Evolutionary conservation across 2,888 invertebrate genomes (phyloP).

Genomic region (Luperina nickerlii): DNA sequence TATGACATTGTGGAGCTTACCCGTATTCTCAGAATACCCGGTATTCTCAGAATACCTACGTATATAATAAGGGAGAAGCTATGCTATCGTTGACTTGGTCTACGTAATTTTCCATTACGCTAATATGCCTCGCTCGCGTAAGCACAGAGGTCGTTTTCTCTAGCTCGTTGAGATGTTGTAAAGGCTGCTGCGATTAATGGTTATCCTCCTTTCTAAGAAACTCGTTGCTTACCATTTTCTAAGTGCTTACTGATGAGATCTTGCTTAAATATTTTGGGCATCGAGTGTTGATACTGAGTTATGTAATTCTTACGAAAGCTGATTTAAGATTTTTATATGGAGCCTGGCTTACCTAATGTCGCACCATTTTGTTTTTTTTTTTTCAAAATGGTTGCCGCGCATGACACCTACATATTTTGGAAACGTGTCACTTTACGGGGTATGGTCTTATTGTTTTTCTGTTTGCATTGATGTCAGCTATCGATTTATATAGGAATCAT

Average conservation of each 20-base stretch:
- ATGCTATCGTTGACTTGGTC: conserved; percentile 40
- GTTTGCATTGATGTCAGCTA: no score
- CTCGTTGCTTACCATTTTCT: conserved; percentile 41
- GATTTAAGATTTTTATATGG: no score
- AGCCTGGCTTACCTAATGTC: no score
- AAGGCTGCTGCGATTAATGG: conserved; percentile 53
- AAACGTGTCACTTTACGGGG: no score
- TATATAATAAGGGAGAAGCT: neutral
- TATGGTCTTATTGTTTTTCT: no score
- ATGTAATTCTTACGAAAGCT: neutral
- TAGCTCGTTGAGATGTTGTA: conserved; percentile 45
- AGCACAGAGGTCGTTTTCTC: conserved; percentile 47
- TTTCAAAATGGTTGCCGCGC: no score
- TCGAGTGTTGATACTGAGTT: neutral
- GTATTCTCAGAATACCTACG: conserved; percentile 17
- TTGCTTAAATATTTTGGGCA: neutral
- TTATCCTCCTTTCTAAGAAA: conserved; percentile 43
- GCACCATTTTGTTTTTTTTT: neutral
- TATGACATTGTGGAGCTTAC: conserved; percentile 10
- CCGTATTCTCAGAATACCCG: conserved; percentile 15
- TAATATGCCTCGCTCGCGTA: conserved; percentile 49
- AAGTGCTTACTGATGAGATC: neutral
- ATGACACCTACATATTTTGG: no score
- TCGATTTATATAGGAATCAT: no score
- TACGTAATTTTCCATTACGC: conserved; percentile 55